A percentile compares a stretch with the other conserved stretches of the same genome.
These are phyloP conservation scores for Hirtodrosophila alboralis DNA, from an alignment of 2,888 invertebrate species.

Conservation along the genomic window DNA sequence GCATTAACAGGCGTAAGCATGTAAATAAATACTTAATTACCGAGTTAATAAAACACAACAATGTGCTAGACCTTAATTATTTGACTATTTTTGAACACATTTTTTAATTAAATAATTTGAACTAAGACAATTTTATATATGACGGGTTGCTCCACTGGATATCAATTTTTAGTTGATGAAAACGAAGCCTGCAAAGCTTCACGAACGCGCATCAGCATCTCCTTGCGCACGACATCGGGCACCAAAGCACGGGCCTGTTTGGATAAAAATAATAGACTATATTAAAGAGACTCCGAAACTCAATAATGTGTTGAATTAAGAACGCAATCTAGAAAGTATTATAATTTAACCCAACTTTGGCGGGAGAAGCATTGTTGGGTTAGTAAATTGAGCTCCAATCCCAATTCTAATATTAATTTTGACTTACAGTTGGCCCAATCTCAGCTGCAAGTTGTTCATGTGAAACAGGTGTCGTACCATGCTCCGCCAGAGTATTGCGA, in stretches of 20 bases:
- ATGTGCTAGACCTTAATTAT: conserved; percentile 63
- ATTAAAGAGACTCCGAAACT: too few relatives aligned
- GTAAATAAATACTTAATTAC: conserved; percentile 67
- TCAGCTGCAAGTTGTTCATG: conserved; percentile 92
- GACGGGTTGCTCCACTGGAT: too few relatives aligned
- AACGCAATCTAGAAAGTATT: too few relatives aligned
- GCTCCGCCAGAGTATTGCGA: conserved; percentile 93
- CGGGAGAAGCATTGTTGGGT: too few relatives aligned
- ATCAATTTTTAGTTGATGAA: background rate
- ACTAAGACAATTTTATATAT: conserved; percentile 1
- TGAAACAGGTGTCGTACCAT: conserved; percentile 85
- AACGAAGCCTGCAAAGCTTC: conserved; percentile 31
- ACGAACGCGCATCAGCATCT: conserved; percentile 87
- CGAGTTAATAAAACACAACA: conserved; percentile 59
- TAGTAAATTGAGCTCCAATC: too few relatives aligned
- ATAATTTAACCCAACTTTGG: too few relatives aligned
- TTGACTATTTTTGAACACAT: too few relatives aligned
- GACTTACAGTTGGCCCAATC: conserved; percentile 88
- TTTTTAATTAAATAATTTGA: conserved; percentile 40
- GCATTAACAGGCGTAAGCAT: conserved; percentile 47
- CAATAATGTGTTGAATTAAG: too few relatives aligned
- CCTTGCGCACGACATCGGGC: conserved; percentile 95
- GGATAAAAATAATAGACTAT: background rate
- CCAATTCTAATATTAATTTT: fast-evolving
- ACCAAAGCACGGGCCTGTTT: conserved; percentile 91